Evolutionary conservation across 1,140 invertebrate genomes (phyloP), one percentile per base, ranked within the genome.

Genomic region (Papilio dardanus): DNA sequence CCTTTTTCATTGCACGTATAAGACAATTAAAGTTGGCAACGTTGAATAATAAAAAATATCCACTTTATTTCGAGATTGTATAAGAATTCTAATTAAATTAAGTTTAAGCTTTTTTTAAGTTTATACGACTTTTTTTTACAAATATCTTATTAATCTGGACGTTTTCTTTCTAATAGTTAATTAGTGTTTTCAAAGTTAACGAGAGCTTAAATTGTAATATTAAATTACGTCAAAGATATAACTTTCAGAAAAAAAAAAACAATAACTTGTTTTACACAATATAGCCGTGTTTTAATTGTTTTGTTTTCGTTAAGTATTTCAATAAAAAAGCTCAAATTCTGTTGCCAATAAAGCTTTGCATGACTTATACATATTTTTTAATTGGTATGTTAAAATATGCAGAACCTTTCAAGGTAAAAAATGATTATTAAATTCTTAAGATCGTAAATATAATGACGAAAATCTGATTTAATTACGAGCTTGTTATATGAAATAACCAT

Each of bases 11-110:
- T 62, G 54, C 21, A 30, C 16, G 54, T 12, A 28, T 2, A 30
- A 58, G 3, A 62, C 54, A 62, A 62, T 62, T 62, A 62, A 28
- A 28, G 10, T 30, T 14, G 21, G 24, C 24, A 62, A 14, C 12
- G 10, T 28, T 28, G 54, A 6, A 62, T 12, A 28, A 62, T 62
- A 14, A 28, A 28, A 62, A 62, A 62, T 62, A 30, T 62, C 10
- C 54, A 62, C 54, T 62, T 62, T 62, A 62, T 62, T 62, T 62
- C 54, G 54, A 28, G n/a, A 28, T 28, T 14, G 10, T 6, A 62
- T 62, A 62, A 14, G 24, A 24, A 14, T 16, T 62, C 10, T 54
- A 24, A 62, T 62, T 62, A 28, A 28, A 62, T 62, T 3, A 24
- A 28, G 50, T 14, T 54, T 10, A 54, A 42, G 6, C 40, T 42